A percentile compares a stretch with the other conserved stretches of the same genome.
Conservation (phyloP, 2,797 vertebrate genomes). For the Cottoperca gobio region DNA sequence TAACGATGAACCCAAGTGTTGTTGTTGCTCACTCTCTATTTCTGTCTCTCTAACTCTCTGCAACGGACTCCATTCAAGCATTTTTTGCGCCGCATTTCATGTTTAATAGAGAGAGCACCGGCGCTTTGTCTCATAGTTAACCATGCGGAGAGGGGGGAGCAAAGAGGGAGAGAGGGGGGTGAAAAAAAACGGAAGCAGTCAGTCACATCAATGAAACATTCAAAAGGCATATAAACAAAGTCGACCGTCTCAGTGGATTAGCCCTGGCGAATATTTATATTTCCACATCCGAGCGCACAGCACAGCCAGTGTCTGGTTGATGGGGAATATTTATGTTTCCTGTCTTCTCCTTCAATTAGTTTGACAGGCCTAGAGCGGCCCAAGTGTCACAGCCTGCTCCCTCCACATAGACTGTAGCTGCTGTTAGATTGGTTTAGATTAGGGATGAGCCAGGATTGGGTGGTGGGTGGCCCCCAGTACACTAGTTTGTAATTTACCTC, state of each 20-base stretch:
- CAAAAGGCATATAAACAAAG: conserved; percentile 76
- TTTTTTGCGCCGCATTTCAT: conserved; percentile 58
- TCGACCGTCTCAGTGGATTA: conserved; percentile 66
- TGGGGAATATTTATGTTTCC: conserved; percentile 70
- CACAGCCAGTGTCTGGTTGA: conserved; percentile 41
- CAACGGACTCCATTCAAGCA: conserved; percentile 44
- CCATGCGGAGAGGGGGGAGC: conserved; percentile 39
- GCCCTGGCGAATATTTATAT: conserved; percentile 71
- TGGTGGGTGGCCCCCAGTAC: conserved; percentile 16
- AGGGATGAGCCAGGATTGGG: conserved; percentile 45
- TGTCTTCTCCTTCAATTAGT: conserved; percentile 69
- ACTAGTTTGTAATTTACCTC: conserved; percentile 74
- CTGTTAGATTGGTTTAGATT: conserved; percentile 60
- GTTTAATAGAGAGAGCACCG: conserved; percentile 71
- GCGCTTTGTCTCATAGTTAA: conserved; percentile 65
- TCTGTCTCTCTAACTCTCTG: conserved; percentile 43
- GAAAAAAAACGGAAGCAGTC: conserved; percentile 62
- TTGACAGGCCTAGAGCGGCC: conserved; percentile 60
- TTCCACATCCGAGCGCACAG: conserved; percentile 59
- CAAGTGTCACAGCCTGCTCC: conserved; percentile 51
- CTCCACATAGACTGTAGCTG: conserved; percentile 30
- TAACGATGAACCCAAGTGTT: conserved; percentile 55
- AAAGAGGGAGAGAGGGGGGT: background rate
- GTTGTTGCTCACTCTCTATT: conserved; percentile 54
- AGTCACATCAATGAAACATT: conserved; percentile 76